Evolutionary conservation across 1,140 invertebrate genomes (phyloP), one percentile per base, ranked within the genome.

Genomic region (Chironomus tepperi): DNA sequence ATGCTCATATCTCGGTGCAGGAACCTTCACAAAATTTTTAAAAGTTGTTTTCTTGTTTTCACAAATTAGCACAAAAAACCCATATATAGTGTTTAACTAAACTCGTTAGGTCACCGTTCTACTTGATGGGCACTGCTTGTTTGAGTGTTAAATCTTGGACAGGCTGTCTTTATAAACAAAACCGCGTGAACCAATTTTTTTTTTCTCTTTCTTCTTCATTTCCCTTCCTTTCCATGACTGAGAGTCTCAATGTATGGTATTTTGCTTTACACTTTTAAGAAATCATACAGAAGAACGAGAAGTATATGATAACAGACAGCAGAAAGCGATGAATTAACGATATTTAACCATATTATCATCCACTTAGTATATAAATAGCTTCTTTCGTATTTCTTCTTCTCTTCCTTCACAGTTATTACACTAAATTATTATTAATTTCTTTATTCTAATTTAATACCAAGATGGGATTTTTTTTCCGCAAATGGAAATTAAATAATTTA

Each of bases 261-360:
- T 70, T 70, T 10, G n/a, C 16, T 70, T 15, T 21, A 70, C n/a
- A 70, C 18, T 70, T 70, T 70, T 18, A 70, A 16, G 16, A 21
- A 18, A 67, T 16, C n/a, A 70, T 19, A 16, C 16, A 18, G 18
- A 70, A 67, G 64, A 67, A 70, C 18, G 19, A 67, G 65, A 18
- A 70, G 19, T 67, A n/a, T 21, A 70, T 19, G 19, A 70, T 70
- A 70, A 70, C 19, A 21, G 65, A 70, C 65, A 70, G 65, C 65
- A 70, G 19, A 70, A n/a, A 57, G 47, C 65, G 65, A 70, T 70
- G 65, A 19, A 70, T 70, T 70, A 70, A 70, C 65, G 19, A 70
- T 21, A 70, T 70, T 57, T 70, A 70, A 70, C 65, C 65, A 21
- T 70, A 70, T 70, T 21, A 70, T 70, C 65, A 70, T 70, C 65